These are phyloP conservation scores for Onychorhynchus coronatus DNA, from an alignment of 2,113 vertebrate genomes.

Conservation along the genomic window DNA sequence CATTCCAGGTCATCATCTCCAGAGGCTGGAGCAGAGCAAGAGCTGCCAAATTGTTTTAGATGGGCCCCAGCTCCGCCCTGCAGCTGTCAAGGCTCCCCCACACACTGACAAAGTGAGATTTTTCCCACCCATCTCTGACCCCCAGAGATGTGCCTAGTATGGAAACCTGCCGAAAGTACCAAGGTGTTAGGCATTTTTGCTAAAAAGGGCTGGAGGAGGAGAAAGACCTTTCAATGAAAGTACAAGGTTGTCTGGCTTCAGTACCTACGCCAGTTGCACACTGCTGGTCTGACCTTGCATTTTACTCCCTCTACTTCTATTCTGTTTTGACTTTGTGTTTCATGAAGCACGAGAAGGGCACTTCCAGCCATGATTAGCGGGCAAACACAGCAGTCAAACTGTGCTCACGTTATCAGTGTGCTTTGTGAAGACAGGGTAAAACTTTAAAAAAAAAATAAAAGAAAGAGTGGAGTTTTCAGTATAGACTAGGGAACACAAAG, in stretches of 20 bases:
- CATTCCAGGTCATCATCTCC: constrained; percentile 48
- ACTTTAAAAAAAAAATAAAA: neutral
- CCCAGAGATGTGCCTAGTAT: neutral
- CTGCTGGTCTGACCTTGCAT: neutral
- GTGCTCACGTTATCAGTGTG: neutral
- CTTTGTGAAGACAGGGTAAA: neutral
- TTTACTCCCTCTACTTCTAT: neutral
- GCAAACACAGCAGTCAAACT: neutral
- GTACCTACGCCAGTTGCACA: neutral
- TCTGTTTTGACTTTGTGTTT: neutral
- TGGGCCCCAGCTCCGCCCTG: constrained; percentile 18
- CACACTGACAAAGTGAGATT: neutral
- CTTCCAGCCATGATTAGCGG: neutral
- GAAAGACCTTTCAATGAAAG: constrained; percentile 5
- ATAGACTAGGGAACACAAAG: neutral
- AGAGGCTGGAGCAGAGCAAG: constrained; percentile 13
- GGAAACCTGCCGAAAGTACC: constrained; percentile 18
- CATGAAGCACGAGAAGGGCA: neutral
- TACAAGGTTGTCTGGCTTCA: neutral
- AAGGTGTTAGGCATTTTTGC: neutral
- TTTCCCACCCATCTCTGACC: constrained; percentile 50
- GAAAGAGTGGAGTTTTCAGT: neutral
- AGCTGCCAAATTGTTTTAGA: constrained; percentile 20
- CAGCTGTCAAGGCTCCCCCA: constrained; percentile 47
- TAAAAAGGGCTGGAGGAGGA: constrained; percentile 4